Conservation (phyloP, 2,113 vertebrate species). For the Meriones unguiculatus region DNA sequence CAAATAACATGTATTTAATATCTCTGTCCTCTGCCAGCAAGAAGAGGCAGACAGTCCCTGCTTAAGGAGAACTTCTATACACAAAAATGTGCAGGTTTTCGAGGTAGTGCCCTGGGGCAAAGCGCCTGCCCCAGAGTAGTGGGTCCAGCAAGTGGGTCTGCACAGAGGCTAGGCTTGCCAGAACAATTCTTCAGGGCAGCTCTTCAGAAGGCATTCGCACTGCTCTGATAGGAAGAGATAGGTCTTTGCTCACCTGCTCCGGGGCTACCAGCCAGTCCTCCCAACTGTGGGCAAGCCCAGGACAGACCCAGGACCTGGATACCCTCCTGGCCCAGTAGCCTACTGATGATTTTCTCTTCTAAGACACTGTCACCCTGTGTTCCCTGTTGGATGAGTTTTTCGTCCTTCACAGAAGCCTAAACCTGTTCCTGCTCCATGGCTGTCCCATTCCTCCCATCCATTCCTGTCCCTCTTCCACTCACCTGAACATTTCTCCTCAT, state of each 20-base stretch:
- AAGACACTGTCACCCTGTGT: no score
- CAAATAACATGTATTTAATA: no score
- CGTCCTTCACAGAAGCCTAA: not conserved
- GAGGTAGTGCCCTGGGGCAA: not conserved
- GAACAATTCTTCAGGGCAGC: no score
- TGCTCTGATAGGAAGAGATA: not conserved
- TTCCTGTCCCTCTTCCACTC: not conserved
- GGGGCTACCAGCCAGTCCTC: fast-evolving
- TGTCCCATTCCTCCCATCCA: no score
- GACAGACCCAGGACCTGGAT: not conserved
- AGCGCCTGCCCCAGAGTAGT: not conserved
- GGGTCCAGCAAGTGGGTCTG: not conserved
- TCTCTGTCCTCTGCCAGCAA: not conserved
- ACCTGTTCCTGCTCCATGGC: no score
- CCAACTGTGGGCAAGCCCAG: not conserved
- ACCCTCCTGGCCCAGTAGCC: not conserved
- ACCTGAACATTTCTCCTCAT: not conserved
- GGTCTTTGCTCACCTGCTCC: not conserved
- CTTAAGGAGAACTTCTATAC: not conserved
- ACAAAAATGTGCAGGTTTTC: fast-evolving
- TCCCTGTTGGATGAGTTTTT: not conserved
- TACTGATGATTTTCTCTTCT: not conserved
- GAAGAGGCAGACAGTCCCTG: not conserved
- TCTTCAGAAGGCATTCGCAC: not conserved
- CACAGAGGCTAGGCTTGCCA: not conserved